Conservation (phyloP, 2,888 invertebrate genomes). For the Troilus luridus region DNA sequence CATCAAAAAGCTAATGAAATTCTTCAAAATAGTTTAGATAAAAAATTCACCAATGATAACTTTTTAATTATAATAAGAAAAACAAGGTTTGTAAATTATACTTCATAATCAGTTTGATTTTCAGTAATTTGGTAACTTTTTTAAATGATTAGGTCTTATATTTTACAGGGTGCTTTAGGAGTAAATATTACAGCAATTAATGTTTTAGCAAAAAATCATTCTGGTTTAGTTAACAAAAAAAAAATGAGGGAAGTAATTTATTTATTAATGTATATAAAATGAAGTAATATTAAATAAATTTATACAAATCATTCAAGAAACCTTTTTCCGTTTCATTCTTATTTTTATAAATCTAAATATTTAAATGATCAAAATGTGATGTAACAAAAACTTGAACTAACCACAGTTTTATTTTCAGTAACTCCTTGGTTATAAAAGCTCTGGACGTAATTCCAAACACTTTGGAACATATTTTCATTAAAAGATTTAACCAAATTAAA, state of each 20-base stretch:
- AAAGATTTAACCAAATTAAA: not conserved
- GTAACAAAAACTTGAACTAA: not conserved
- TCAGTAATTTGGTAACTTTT: not conserved
- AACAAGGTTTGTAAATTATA: not conserved
- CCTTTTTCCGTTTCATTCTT: not conserved
- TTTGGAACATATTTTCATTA: not conserved
- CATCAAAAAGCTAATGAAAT: too few relatives aligned
- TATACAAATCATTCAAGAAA: not conserved
- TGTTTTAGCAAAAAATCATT: not conserved
- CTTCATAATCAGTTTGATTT: not conserved
- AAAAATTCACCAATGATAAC: too few relatives aligned
- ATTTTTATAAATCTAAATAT: not conserved
- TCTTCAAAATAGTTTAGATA: too few relatives aligned
- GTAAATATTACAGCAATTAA: too few relatives aligned
- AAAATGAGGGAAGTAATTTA: not conserved
- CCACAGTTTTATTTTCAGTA: not conserved
- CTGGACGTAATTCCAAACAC: conserved; percentile 7
- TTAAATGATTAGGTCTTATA: not conserved
- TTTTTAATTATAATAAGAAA: too few relatives aligned
- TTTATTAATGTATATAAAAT: not conserved
- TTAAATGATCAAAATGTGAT: not conserved
- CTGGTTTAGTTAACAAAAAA: not conserved
- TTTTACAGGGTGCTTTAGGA: too few relatives aligned
- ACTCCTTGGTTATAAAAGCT: conserved; percentile 7
- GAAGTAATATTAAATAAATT: not conserved